Evolutionary conservation across 2,113 vertebrate genomes (phyloP).

Genomic region (Oncorhynchus kisutch): DNA sequence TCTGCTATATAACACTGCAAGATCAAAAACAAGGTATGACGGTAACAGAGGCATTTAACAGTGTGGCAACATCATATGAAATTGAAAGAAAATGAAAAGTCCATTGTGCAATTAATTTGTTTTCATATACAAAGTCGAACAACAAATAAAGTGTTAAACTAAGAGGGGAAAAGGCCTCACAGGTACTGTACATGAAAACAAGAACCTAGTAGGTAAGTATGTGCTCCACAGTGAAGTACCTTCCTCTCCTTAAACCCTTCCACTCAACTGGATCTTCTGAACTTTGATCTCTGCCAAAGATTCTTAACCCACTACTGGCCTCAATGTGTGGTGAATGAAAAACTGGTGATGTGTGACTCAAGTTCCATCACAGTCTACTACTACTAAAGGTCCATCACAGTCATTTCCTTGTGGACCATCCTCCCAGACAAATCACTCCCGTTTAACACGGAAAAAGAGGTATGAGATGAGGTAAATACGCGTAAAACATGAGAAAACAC

Average conservation of each 20-base stretch:
- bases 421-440: not conserved
- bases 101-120: conserved; percentile 6
- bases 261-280: not conserved
- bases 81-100: not conserved
- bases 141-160: not conserved
- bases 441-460: not conserved
- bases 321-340: no score
- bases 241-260: not conserved
- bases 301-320: not conserved
- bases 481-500: not conserved
- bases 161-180: conserved; percentile 9
- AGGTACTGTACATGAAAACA: not conserved
- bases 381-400: not conserved
- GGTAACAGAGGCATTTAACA: not conserved
- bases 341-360: no score
- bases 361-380: not conserved
- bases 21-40: not conserved
- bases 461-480: conserved; percentile 15
- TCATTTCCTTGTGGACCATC: not conserved
- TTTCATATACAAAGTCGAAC: not conserved
- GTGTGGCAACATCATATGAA: not conserved
- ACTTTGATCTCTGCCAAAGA: not conserved
- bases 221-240: not conserved
- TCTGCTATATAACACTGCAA: conserved; percentile 2
- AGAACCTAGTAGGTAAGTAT: not conserved